Base-by-base conservation (phyloP, 2,113 vertebrate species). In the Galeopterus variegatus region DNA sequence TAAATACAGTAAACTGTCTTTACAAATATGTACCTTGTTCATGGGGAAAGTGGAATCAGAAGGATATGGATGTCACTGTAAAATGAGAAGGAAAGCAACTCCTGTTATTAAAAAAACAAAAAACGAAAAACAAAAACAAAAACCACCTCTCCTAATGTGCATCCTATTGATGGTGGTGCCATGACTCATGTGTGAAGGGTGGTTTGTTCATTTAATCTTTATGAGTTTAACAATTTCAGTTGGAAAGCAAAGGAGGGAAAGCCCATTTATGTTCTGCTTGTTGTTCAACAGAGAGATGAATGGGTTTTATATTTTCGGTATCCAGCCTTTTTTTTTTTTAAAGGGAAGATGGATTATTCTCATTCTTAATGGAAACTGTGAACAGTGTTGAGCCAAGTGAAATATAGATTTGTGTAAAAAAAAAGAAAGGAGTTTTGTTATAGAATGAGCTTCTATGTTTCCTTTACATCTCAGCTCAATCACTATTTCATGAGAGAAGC, bases 321-420 rank as follows among this genome's bases (percentile, higher is more conserved):
- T 67, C 15, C 24, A 62, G 6, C 4, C 1, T 52, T 60, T 54
- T 73, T 93, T n/a, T 52, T 33, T 90, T 81, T 54, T 45, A 4
- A 86, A 93, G 45, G 21, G 50, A 93, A 87, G 60, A 72, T 96
- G 62, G 50, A 86, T 95, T 81, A 56, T 82, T 94, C 56, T 86
- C 69, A 75, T 79, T 81, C n/a, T 94, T 82, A 82, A 26, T 60
- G 64, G 72, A 88, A 95, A 88, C 28, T 67, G 54, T 96, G 76
- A 91, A 21, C n/a, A 90, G 60, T 48, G 10, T 92, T 88, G 56
- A 88, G 33, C 13, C 62, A 90, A 92, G 60, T 94, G 88, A 96
- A 95, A 62, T 67, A 92, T 5, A 56, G 69, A 79, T 93, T 93
- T 92, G 50, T 95, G 41, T 84, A 62, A 85, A 92, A 85, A 33